Evolutionary conservation across 2,888 invertebrate species (phyloP).

Genomic region (Aphrophora alni): DNA sequence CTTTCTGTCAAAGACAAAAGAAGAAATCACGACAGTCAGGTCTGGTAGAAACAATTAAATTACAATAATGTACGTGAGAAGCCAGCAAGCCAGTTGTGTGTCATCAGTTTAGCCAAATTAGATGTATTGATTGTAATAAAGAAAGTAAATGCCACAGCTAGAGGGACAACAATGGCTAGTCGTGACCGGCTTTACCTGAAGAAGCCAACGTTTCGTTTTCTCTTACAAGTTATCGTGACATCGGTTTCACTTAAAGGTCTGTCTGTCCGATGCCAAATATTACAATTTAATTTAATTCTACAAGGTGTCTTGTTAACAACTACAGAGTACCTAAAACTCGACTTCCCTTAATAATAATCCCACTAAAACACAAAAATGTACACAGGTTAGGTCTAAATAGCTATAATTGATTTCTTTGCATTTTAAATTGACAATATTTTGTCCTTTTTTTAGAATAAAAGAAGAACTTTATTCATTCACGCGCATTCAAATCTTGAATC

Average conservation of each 20-base stretch:
- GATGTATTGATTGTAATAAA: background rate
- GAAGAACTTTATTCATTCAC: no score
- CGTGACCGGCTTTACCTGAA: background rate
- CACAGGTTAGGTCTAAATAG: no score
- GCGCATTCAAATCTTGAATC: no score
- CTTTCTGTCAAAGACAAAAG: background rate
- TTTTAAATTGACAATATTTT: no score
- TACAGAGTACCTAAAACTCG: no score
- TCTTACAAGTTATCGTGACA: background rate
- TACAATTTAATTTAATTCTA: no score
- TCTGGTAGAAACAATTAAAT: background rate
- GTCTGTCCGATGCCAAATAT: background rate
- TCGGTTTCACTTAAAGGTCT: background rate
- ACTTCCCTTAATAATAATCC: no score
- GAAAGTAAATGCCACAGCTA: background rate
- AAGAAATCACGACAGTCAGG: background rate
- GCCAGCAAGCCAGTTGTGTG: background rate
- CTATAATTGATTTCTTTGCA: no score
- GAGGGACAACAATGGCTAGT: background rate
- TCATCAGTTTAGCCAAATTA: background rate
- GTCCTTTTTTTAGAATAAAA: no score
- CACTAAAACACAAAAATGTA: no score
- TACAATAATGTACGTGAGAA: background rate
- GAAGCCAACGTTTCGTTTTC: background rate
- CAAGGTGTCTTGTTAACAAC: no score